Evolutionary conservation across 1,140 invertebrate genomes (phyloP), one percentile per base, ranked within the genome.

Genomic region (Leptinotarsa defecta): DNA sequence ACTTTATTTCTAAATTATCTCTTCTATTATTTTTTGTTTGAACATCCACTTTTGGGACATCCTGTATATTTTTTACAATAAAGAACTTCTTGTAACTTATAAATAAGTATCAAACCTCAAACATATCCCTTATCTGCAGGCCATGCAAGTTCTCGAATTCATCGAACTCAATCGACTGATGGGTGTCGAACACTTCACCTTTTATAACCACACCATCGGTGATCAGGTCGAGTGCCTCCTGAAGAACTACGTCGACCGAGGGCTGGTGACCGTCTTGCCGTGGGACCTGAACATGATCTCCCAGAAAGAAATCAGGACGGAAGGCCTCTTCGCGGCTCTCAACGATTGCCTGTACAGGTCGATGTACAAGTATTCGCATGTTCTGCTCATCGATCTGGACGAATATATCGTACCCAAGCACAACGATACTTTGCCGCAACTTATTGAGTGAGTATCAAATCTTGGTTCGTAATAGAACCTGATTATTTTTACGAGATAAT

Each of bases 271-370:
- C 17, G 86, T 98, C 48, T 86, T 97, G 77, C 94, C 94, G 6
- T 98, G 96, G 96, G 91, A 94, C 82, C 87, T 98, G 64, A 93
- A 96, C 71, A 94, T 98, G 87, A 87, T 92, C 34, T 96, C 95
- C 1, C 95, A 97, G 85, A 92, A 92, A 81, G 95, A 98, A 85
- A 97, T 97, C 77, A 90, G 95, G 76, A 98, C 96, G 1, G 95
- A 97, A 85, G 95, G 94, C 3, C 88, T 96, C 64, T 96, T 98
- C 83, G 95, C 95, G 1, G 94, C 95, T 0, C 89, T 97, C 61
- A 97, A 98, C 85, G 96, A 98, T 87, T 98, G 96, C 84, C 89
- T 98, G 52, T 97, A 97, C 87, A 88, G 96, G 77, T 94, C 93
- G 24, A 96, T 97, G 93, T 93, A 94, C 76, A 87, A 86, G 15